Evolutionary conservation across 2,797 vertebrate genomes (phyloP), one percentile per base, ranked within the genome.

Genomic region (Salarias fasciatus): DNA sequence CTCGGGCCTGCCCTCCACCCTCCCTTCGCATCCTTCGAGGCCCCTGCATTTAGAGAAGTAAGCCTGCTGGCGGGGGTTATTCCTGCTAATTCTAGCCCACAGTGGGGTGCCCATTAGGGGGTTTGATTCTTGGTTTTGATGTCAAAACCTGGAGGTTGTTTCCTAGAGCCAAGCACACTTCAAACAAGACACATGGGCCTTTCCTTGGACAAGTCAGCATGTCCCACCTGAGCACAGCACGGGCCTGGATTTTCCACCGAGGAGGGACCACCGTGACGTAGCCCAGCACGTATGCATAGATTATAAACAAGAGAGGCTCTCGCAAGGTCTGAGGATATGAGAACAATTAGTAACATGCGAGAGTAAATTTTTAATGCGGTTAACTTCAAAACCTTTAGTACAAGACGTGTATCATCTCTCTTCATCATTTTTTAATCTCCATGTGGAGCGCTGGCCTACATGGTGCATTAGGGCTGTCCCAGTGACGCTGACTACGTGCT

Each of bases 31-130:
- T 86, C 84, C 82, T 82, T 72, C 3, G 77, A 88, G 87, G 80
- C 86, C 73, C 50, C 41, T 74, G 82, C 84, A 70, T 88, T 89
- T 91, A 92, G 88, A 87, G 83, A 70, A 82, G 82, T 91, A 90
- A 92, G 89, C 90, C 88, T 87, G 86, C 91, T 82, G 36, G 83
- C 80, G 55, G 90, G 90, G 88, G 89, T 91, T 87, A 86, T 82
- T 86, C 86, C 82, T 60, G 56, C 86, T 92, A 91, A 92, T 91
- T 91, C 90, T 84, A 83, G 67, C 83, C 82, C 88, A 62, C 90
- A 90, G 90, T 82, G 64, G 92, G 89, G 91, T 86, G 83, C 88
- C 90, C 89, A 90, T 92, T 92, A 92, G 79, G 85, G 86, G 88
- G 84, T 70, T 87, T 89, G 88, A 91, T 90, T 89, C 88, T 76